A percentile compares a stretch with the other conserved stretches of the same genome.
Evolutionary conservation across 2,113 vertebrate genomes (phyloP).

Genomic region (Laticauda colubrina): DNA sequence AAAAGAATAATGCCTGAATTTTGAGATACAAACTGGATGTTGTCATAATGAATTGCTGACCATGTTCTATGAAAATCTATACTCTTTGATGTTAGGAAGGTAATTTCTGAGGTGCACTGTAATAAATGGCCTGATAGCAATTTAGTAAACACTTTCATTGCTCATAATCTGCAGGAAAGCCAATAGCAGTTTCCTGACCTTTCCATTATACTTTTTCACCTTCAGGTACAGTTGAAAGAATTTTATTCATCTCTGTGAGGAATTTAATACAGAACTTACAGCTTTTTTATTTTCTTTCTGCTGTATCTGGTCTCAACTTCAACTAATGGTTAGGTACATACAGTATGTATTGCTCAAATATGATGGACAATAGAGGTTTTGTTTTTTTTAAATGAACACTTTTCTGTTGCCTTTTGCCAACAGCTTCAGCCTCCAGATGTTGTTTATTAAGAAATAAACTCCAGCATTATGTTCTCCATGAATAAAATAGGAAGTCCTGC

Average conservation of each 20-base stretch:
- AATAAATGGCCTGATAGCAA: neutral
- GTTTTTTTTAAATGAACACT: neutral
- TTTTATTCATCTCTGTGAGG: neutral
- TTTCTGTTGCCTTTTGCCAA: neutral
- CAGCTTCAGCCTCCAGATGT: too few species aligned
- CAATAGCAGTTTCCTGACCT: neutral
- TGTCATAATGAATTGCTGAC: constrained; percentile 28
- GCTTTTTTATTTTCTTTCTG: neutral
- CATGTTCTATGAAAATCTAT: neutral
- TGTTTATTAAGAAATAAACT: neutral
- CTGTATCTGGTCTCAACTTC: neutral
- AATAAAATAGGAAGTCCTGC: neutral
- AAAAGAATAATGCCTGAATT: constrained; percentile 12
- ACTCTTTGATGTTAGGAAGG: neutral
- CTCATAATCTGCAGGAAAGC: neutral
- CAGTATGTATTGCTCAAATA: neutral
- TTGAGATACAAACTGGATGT: constrained; percentile 4
- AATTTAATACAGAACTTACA: neutral
- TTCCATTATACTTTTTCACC: neutral
- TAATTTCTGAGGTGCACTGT: neutral
- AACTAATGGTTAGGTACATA: neutral
- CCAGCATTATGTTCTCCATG: neutral
- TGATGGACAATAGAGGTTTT: neutral
- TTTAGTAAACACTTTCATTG: constrained; percentile 9
- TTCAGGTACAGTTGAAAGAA: neutral